Conservation (phyloP, 2,797 vertebrate species). For the Mallotus villosus region DNA sequence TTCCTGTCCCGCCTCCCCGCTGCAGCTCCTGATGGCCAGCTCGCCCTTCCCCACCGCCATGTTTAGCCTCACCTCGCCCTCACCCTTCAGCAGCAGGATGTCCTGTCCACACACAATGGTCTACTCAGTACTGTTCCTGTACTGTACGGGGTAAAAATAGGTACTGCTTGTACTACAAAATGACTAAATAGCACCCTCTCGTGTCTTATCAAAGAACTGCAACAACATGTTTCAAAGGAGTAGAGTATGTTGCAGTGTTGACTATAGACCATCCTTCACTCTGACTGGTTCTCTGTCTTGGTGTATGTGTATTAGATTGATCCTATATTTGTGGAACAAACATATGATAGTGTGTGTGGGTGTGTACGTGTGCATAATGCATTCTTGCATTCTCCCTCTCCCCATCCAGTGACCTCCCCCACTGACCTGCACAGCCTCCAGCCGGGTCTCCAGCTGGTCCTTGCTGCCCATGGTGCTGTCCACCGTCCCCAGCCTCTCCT, state of each 20-base stretch:
- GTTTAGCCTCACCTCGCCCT: constrained; percentile 95
- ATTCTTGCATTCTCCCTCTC: not conserved
- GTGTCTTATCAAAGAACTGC: not conserved
- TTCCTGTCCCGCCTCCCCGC: constrained; percentile 77
- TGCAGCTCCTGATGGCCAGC: constrained; percentile 82
- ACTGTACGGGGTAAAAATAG: not conserved
- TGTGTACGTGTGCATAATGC: not conserved
- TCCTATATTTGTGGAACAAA: not conserved
- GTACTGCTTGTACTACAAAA: not conserved
- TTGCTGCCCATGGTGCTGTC: constrained; percentile 90
- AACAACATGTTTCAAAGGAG: not conserved
- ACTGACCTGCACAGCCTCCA: constrained; percentile 87
- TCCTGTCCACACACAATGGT: constrained; percentile 74
- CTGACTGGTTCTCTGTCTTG: not conserved
- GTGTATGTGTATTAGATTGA: not conserved
- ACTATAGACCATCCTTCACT: not conserved
- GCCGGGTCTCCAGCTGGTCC: constrained; percentile 80
- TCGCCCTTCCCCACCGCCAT: constrained; percentile 96
- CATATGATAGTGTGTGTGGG: not conserved
- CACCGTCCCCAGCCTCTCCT: constrained; percentile 80
- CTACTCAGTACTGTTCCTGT: constrained; percentile 17
- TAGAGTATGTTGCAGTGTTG: not conserved
- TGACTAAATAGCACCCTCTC: not conserved
- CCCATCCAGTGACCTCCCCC: no score
- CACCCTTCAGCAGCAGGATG: constrained; percentile 94